Evolutionary conservation across 2,888 invertebrate genomes (phyloP).

Genomic region (Agrochola circellaris): DNA sequence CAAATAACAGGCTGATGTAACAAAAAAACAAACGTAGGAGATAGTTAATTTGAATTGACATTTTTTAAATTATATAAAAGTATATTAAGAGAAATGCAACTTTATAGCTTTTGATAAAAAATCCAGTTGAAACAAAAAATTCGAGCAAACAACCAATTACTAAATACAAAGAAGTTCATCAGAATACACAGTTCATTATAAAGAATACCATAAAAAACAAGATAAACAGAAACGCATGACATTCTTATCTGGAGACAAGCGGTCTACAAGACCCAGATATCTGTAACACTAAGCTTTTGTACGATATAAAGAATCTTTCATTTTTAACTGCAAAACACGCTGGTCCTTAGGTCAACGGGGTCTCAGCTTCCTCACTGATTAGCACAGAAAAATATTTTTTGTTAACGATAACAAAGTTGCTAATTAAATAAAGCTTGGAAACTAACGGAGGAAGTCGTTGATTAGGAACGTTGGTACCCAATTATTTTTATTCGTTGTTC

Average conservation of each 20-base stretch:
- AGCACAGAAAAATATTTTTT: slow-evolving; percentile 74
- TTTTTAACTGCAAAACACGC: slow-evolving; percentile 78
- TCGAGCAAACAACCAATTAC: slow-evolving; percentile 60
- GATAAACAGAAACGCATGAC: slow-evolving; percentile 66
- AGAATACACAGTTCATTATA: slow-evolving; percentile 64
- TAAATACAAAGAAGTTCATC: slow-evolving; percentile 66
- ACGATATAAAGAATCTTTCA: slow-evolving; percentile 80
- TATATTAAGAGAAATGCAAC: slow-evolving; percentile 17
- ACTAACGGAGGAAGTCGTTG: slow-evolving; percentile 72
- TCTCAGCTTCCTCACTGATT: slow-evolving; percentile 84
- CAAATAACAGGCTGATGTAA: not conserved
- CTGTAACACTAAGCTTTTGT: slow-evolving; percentile 75
- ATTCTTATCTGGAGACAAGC: slow-evolving; percentile 87
- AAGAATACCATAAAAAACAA: slow-evolving; percentile 62
- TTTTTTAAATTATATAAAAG: not conserved
- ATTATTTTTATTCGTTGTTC: slow-evolving; percentile 54
- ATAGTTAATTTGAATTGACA: not conserved
- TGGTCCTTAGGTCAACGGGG: slow-evolving; percentile 76
- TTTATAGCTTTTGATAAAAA: slow-evolving; percentile 24
- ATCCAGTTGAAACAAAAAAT: slow-evolving; percentile 43
- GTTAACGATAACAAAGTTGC: slow-evolving; percentile 81
- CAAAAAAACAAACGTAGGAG: not conserved
- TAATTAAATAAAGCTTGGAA: slow-evolving; percentile 77
- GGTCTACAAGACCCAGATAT: slow-evolving; percentile 78
- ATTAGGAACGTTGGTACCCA: slow-evolving; percentile 65